Evolutionary conservation across 2,888 invertebrate genomes (phyloP), one percentile per base, ranked within the genome.

Genomic region (Nymphalis urticae): DNA sequence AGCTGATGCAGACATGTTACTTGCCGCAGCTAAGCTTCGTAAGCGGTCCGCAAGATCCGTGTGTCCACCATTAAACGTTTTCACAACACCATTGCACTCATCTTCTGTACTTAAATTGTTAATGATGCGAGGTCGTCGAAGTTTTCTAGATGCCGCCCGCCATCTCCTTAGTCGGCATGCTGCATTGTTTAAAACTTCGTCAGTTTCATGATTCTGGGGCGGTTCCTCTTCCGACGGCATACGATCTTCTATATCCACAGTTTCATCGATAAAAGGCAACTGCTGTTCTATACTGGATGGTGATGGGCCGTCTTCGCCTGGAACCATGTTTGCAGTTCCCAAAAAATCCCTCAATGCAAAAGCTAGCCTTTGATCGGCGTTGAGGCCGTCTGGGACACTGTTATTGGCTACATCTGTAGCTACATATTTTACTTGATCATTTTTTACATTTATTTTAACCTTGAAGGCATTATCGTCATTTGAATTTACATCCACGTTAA

Each of bases 61-160:
- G 73, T 88, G 90, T 0, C 89, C 90, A 21, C 80, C 80, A 62
- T 80, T 82, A 70, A 80, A 78, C 21, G 75, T 76, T 68, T 84
- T 85, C 61, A 76, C 78, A 9, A 75, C 71, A 62, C 79, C 80
- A 19, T 83, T 79, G 3, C 85, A 85, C 56, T 85, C 85, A 47
- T 84, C 86, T 54, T 79, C 81, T 5, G 85, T 83, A 75, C 85
- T 86, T 67, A 92, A 84, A 73, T 94, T 93, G 78, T 94, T 92
- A 62, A 93, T 93, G 51, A 85, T 93, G 75, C 86, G 82, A 73
- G 83, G 94, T 75, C 85, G 89, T 1, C 92, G 88, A 48, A 94
- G 83, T 76, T 93, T 92, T 60, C 94, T 84, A 19, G 93, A 90
- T 4, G 93, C 89, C 59, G 93, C 93, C 50, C 93, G 90, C 86